Evolutionary conservation across 1,140 invertebrate genomes (phyloP).

Genomic region (Bombus superbus): DNA sequence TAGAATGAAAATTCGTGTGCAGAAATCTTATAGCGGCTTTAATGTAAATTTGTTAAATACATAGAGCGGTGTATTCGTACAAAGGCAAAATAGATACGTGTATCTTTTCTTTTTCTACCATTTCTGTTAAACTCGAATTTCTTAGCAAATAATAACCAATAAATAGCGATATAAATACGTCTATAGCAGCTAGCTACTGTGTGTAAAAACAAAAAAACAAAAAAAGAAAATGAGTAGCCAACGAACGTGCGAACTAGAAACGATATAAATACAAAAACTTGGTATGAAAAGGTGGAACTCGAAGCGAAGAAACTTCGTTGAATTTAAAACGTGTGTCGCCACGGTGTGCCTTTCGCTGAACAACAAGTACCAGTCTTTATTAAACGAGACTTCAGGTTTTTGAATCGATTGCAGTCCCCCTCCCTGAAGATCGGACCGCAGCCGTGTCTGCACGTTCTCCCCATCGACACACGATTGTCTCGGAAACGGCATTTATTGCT

Average conservation of each 20-base stretch:
- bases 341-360: slow-evolving; percentile 51
- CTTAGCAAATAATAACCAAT: neutral
- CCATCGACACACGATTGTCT: slow-evolving; percentile 32
- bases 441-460: slow-evolving; percentile 33
- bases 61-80: neutral
- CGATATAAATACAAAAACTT: slow-evolving; percentile 9
- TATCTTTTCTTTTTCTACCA: neutral
- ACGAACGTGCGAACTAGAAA: neutral
- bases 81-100: neutral
- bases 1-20: neutral
- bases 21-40: neutral
- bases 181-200: neutral
- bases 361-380: slow-evolving; percentile 40
- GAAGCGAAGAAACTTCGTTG: neutral
- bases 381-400: slow-evolving; percentile 47
- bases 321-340: slow-evolving; percentile 48
- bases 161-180: neutral
- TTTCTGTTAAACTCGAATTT: neutral
- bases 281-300: neutral
- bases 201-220: neutral
- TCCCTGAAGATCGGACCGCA: slow-evolving; percentile 27
- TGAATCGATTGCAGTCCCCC: slow-evolving; percentile 41
- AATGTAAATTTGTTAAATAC: slow-evolving; percentile 21
- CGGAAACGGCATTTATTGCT: neutral
- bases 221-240: neutral